Base-by-base conservation (phyloP, 1,140 invertebrate species). In the Idris sp. region DNA sequence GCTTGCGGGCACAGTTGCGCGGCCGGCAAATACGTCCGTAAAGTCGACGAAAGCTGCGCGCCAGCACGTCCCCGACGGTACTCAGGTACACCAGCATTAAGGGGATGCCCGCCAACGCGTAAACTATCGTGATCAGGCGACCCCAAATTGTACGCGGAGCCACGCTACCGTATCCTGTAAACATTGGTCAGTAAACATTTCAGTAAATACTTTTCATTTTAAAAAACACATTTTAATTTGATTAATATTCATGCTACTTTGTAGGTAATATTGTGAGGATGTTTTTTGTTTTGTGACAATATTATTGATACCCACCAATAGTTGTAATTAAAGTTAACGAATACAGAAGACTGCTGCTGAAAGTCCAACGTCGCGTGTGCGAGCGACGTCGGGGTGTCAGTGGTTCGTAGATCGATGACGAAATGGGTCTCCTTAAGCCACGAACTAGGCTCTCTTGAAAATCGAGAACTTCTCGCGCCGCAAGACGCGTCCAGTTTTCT, bases 261-360 rank as follows among this genome's bases (percentile, higher is more conserved):
- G n/a, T n/a, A n/a, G n/a, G n/a, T n/a, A n/a, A n/a, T n/a, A n/a
- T n/a, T n/a, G n/a, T n/a, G n/a, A n/a, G n/a, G n/a, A n/a, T n/a
- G n/a, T n/a, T n/a, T 54, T 10, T 26, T 13, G 1, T 18, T 26
- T 18, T 8, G 18, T 44, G 9, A 2, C 10, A 9, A 10, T 22
- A 22, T 6, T 22, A 22, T 22, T 6, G 10, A 38, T 19, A 90
- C 92, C 92, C 88, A 98, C 97, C 97, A 78, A 98, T 98, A 41
- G 96, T 98, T 2, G 97, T 98, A 72, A 98, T 97, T 36, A 98
- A 92, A 16, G 97, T 98, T 36, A 98, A 89, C 10, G 96, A 97
- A 86, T 99, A 99, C 9, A 98, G 91, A 85, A 98, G 95, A 72
- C 95, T 95, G 25, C 94, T 93, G 40, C 95, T 93, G 84, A 97